Percentiles rank a stretch among this genome's conserved stretches.
These are phyloP conservation scores for Eptatretus burgeri DNA, from an alignment of 2,113 vertebrate species.

Conservation along the genomic window DNA sequence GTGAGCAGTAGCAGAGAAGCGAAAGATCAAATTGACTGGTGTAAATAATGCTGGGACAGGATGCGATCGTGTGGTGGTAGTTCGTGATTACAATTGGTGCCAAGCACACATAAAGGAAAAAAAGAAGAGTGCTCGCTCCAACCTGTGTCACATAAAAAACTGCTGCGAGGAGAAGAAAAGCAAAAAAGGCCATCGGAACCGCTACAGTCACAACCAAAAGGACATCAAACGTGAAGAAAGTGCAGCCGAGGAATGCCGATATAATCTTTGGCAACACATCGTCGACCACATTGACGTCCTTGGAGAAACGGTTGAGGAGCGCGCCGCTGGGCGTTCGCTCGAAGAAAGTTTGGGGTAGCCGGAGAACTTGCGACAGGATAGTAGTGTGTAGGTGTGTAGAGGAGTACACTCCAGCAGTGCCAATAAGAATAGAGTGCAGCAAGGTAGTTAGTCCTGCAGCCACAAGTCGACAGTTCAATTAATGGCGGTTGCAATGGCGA, in stretches of 20 bases:
- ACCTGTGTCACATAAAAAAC: conserved; percentile 73
- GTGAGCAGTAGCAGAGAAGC: too few relatives aligned
- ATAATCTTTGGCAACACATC: conserved; percentile 50
- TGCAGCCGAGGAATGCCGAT: conserved; percentile 81
- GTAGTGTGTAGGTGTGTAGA: conserved; percentile 43
- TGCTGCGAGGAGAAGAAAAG: conserved; percentile 50
- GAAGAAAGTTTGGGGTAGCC: conserved; percentile 69
- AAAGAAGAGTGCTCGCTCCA: not conserved
- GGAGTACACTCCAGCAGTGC: conserved; percentile 54
- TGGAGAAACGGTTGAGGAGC: conserved; percentile 77
- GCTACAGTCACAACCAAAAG: conserved; percentile 49
- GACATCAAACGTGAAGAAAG: conserved; percentile 43
- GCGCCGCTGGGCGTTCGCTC: conserved; percentile 80
- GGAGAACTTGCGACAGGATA: conserved; percentile 46
- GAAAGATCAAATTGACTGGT: too few relatives aligned
- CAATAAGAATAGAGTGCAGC: conserved; percentile 48
- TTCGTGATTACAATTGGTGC: too few relatives aligned
- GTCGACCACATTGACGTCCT: conserved; percentile 79
- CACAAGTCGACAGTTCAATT: not conserved
- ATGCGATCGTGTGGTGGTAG: too few relatives aligned
- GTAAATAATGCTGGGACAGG: too few relatives aligned
- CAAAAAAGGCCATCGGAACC: conserved; percentile 37
- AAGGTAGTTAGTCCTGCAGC: conserved; percentile 39
- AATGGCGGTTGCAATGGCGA: not conserved
- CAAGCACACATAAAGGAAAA: too few relatives aligned